Evolutionary conservation across 2,888 invertebrate genomes (phyloP).

Genomic region (Apamea epomidion): DNA sequence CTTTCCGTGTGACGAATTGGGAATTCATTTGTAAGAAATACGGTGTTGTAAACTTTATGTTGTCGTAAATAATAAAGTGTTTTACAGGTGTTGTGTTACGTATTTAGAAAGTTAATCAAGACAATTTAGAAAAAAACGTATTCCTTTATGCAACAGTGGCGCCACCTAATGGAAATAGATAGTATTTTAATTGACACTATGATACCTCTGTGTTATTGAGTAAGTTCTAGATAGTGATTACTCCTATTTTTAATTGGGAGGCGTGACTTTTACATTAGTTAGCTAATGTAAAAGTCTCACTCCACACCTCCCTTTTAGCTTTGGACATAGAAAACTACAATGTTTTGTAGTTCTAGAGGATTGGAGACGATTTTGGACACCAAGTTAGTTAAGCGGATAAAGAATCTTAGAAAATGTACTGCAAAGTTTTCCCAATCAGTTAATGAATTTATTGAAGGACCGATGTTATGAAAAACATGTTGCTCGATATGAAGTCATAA

Average conservation of each 20-base stretch:
- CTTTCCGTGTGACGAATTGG: slow-evolving; percentile 26
- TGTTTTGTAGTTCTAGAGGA: not conserved
- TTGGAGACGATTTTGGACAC: not conserved
- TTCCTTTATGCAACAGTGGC: not conserved
- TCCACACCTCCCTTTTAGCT: not conserved
- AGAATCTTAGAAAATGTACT: not conserved
- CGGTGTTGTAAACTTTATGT: slow-evolving; percentile 20
- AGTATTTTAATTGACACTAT: slow-evolving; percentile 12
- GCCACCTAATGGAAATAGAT: slow-evolving; percentile 16
- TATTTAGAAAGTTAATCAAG: not conserved
- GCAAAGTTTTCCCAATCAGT: not conserved
- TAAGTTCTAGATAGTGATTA: slow-evolving; percentile 31
- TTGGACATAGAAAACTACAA: not conserved
- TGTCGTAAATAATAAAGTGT: slow-evolving; percentile 9
- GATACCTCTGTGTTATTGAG: not conserved
- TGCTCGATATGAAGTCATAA: not conserved
- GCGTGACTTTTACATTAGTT: slow-evolving; percentile 1
- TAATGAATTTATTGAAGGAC: not conserved
- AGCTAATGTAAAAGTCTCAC: too few species aligned
- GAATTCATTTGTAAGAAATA: slow-evolving; percentile 26
- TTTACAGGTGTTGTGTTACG: not conserved
- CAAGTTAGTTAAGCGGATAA: not conserved
- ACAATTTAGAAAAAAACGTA: not conserved
- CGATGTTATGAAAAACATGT: not conserved
- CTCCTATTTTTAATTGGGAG: slow-evolving; percentile 14